These are phyloP conservation scores for Chrysolina americana DNA, from an alignment of 2,888 invertebrate genomes.

Conservation along the genomic window DNA sequence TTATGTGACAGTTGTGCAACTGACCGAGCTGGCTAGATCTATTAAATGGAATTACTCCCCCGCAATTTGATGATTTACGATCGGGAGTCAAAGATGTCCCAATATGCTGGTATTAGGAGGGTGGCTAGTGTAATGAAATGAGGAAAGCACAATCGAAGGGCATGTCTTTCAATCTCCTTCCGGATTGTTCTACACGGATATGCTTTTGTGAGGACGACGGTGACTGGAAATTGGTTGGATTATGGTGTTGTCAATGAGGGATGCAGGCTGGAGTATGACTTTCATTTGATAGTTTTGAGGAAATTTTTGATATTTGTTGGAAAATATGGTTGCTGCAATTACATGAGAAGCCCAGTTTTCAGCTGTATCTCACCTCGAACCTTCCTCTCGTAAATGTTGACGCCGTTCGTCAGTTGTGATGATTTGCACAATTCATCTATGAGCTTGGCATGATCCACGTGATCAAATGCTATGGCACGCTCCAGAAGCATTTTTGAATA, in stretches of 20 bases:
- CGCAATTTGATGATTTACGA: conserved; percentile 61
- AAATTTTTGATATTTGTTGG: too few relatives aligned
- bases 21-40: conserved; percentile 55
- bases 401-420: too few relatives aligned
- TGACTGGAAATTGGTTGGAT: conserved; percentile 21
- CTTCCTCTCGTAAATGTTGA: too few relatives aligned
- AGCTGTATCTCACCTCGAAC: too few relatives aligned
- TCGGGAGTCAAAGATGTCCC: conserved; percentile 50
- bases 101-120: conserved; percentile 49
- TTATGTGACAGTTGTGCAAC: conserved; percentile 60
- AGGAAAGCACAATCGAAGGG: conserved; percentile 46
- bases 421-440: too few relatives aligned
- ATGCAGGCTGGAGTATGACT: background rate
- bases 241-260: background rate
- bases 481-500: too few relatives aligned
- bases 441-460: too few relatives aligned
- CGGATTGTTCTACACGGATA: conserved; percentile 47
- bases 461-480: too few relatives aligned
- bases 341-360: too few relatives aligned
- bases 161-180: conserved; percentile 45
- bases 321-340: too few relatives aligned
- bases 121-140: conserved; percentile 45
- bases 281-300: background rate
- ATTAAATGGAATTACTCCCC: conserved; percentile 60
- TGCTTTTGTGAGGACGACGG: conserved; percentile 46